Conservation (phyloP, 1,140 invertebrate genomes). For the Mamestra configurata region DNA sequence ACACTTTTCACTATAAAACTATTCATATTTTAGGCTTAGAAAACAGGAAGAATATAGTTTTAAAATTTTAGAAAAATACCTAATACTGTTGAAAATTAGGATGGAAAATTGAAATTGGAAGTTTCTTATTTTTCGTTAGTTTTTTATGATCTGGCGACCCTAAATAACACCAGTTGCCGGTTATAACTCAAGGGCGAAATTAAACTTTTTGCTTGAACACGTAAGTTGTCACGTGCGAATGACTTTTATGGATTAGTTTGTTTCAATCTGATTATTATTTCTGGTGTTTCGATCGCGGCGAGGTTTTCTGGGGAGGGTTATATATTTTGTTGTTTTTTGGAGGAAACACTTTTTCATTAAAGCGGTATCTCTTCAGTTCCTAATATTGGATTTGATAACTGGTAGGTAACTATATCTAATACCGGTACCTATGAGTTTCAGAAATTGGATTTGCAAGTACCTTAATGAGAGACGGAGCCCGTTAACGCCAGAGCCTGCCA, state of each 20-base stretch:
- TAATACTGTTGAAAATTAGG: not conserved
- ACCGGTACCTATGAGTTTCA: not conserved
- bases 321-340: not conserved
- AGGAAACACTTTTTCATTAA: too few species aligned
- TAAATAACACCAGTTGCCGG: conserved; percentile 62
- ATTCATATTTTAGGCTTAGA: not conserved
- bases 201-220: conserved; percentile 73
- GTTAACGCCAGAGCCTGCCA: too few species aligned
- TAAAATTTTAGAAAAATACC: too few species aligned
- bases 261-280: conserved; percentile 55
- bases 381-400: too few species aligned
- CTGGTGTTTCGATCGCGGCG: not conserved
- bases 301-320: not conserved
- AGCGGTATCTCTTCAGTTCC: too few species aligned
- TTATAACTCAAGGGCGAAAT: conserved; percentile 78
- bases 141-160: conserved; percentile 36
- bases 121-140: not conserved
- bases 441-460: too few species aligned
- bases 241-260: conserved; percentile 70
- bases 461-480: too few species aligned
- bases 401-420: too few species aligned
- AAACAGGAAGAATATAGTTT: too few species aligned
- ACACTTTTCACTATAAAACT: not conserved
- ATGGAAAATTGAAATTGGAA: not conserved
- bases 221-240: conserved; percentile 70